Evolutionary conservation across 2,888 invertebrate species (phyloP).

Genomic region (Matsumyia berberina): DNA sequence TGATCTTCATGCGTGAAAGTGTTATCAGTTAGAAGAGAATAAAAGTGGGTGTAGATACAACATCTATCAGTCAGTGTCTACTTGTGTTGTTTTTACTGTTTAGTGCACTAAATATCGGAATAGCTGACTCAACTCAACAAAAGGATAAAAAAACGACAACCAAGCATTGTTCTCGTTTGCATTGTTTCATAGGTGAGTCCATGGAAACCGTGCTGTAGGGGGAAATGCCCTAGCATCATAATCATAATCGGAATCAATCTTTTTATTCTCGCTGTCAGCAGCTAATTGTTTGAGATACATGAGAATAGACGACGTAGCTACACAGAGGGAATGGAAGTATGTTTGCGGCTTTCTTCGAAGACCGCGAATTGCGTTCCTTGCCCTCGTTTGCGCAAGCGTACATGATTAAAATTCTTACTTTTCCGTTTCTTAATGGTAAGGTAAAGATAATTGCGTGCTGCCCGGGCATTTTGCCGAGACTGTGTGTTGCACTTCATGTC

Average conservation of each 20-base stretch:
- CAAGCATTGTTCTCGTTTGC: constrained; percentile 43
- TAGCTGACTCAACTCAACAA: constrained; percentile 60
- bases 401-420: constrained; percentile 44
- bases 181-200: constrained; percentile 64
- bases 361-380: constrained; percentile 65
- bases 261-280: constrained; percentile 11
- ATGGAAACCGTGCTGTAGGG: not conserved
- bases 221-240: not conserved
- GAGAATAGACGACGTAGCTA: constrained; percentile 2
- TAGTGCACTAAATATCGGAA: not conserved
- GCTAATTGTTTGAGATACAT: constrained; percentile 15
- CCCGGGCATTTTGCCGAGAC: constrained; percentile 14
- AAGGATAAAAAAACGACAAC: constrained; percentile 62
- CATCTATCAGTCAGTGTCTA: constrained; percentile 15
- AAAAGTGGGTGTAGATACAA: constrained; percentile 49
- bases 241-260: constrained; percentile 45
- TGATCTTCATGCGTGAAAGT: constrained; percentile 29
- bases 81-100: constrained; percentile 10
- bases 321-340: constrained; percentile 24
- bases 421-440: constrained; percentile 10
- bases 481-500: constrained; percentile 39
- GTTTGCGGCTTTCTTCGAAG: constrained; percentile 60
- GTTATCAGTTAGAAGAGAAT: constrained; percentile 14
- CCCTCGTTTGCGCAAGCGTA: constrained; percentile 66
- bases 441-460: constrained; percentile 49